A percentile compares a stretch with the other conserved stretches of the same genome.
Conservation (phyloP, 2,113 vertebrate species). For the Grammomys surdaster region DNA sequence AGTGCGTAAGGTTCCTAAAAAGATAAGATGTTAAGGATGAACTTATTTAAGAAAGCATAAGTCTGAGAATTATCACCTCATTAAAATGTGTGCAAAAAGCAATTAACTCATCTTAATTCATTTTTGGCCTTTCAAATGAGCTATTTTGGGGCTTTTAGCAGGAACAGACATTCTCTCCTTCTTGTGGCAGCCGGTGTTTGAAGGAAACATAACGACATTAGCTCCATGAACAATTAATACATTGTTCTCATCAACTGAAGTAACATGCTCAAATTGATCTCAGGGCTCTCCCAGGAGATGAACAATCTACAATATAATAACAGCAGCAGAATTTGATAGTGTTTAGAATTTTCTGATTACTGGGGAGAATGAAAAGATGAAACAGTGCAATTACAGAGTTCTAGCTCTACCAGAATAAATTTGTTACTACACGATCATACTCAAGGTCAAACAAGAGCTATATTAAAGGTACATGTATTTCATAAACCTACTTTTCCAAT, state of each 20-base stretch:
- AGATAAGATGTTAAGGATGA: background rate
- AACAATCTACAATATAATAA: constrained; percentile 51
- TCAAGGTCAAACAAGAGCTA: constrained; percentile 16
- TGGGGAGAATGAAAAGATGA: constrained; percentile 74
- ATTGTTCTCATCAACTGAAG: background rate
- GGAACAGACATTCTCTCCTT: background rate
- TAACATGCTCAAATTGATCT: constrained; percentile 9
- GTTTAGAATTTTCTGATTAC: constrained; percentile 75
- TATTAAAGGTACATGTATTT: constrained; percentile 26
- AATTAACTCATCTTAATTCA: background rate
- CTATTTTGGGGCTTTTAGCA: background rate
- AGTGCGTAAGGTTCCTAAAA: background rate
- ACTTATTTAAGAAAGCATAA: background rate
- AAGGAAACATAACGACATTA: constrained; percentile 11
- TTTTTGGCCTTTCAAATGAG: background rate
- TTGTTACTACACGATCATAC: background rate
- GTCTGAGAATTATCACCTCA: background rate
- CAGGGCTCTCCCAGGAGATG: background rate
- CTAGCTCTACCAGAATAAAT: constrained; percentile 58
- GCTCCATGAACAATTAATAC: constrained; percentile 58
- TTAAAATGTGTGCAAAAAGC: background rate
- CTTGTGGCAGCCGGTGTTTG: background rate
- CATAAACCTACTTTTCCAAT: constrained; percentile 37
- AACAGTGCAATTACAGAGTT: constrained; percentile 63
- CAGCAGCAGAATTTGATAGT: constrained; percentile 64